Evolutionary conservation across 2,113 vertebrate species (phyloP).

Genomic region (Pseudolaguvia tuberculata): DNA sequence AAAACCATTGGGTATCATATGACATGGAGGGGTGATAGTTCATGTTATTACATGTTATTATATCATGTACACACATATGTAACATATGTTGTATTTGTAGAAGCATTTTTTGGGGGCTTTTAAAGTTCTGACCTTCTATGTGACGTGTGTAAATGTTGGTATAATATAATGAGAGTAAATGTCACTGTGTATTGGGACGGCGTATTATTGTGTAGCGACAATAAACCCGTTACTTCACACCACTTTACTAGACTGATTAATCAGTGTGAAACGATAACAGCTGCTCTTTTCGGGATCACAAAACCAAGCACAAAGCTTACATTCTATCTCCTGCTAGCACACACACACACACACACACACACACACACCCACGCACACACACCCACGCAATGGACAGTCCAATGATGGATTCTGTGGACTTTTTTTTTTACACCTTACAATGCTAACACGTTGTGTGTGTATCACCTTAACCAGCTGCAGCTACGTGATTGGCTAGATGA

Average conservation of each 20-base stretch:
- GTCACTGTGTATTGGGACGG: no score
- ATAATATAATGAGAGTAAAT: not conserved
- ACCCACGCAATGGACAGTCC: not conserved
- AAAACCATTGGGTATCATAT: not conserved
- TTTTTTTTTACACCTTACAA: not conserved
- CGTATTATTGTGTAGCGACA: not conserved
- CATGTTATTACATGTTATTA: not conserved
- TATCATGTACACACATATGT: no score
- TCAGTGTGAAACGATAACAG: not conserved
- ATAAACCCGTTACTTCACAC: not conserved
- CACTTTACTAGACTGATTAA: not conserved
- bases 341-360: no score
- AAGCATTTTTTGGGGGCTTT: not conserved
- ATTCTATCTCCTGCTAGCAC: not conserved
- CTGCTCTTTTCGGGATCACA: not conserved
- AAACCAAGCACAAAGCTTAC: not conserved
- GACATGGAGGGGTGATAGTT: not conserved
- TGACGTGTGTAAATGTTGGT: not conserved
- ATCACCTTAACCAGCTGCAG: no score
- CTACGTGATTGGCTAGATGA: not conserved
- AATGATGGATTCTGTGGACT: not conserved
- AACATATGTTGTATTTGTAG: no score
- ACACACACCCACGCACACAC: not conserved
- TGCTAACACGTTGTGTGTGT: not conserved
- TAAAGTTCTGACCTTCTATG: not conserved